phyloP scores from a whole-genome alignment of 2,888 invertebrate species.

The Catonia carolina region DNA sequence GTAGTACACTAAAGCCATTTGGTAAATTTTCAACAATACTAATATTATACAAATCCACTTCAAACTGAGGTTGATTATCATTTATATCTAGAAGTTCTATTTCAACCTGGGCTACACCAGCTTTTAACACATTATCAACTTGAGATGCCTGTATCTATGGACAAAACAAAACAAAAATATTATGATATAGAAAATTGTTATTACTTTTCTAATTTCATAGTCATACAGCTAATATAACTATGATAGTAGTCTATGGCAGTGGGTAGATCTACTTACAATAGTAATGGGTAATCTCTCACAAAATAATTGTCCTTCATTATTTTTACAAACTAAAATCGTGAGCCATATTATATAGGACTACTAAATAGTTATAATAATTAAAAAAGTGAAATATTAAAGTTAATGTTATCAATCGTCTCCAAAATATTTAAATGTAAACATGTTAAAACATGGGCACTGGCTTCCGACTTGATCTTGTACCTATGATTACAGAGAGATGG shows the following conservation, averaged over 20 bases:
- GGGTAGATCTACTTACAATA: too few relatives aligned
- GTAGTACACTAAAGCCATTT: slow-evolving; percentile 65
- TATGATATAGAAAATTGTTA: not conserved
- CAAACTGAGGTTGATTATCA: slow-evolving; percentile 80
- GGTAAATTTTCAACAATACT: slow-evolving; percentile 88
- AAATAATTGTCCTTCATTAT: too few relatives aligned
- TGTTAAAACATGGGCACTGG: too few relatives aligned
- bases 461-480: too few relatives aligned
- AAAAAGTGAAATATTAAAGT: too few relatives aligned
- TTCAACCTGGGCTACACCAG: slow-evolving; percentile 65
- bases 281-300: too few relatives aligned
- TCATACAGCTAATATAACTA: not conserved
- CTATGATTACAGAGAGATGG: too few relatives aligned
- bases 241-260: not conserved
- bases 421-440: too few relatives aligned
- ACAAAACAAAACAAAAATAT: not conserved
- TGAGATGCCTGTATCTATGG: slow-evolving; percentile 66
- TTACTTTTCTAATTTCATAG: not conserved
- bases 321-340: too few relatives aligned
- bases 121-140: slow-evolving; percentile 68
- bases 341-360: too few relatives aligned
- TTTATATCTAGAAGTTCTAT: slow-evolving; percentile 69
- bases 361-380: too few relatives aligned
- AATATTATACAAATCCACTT: slow-evolving; percentile 83
- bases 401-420: too few relatives aligned